phyloP scores from a whole-genome alignment of 2,888 invertebrate genomes.

The Himalopsyche japonica region DNA sequence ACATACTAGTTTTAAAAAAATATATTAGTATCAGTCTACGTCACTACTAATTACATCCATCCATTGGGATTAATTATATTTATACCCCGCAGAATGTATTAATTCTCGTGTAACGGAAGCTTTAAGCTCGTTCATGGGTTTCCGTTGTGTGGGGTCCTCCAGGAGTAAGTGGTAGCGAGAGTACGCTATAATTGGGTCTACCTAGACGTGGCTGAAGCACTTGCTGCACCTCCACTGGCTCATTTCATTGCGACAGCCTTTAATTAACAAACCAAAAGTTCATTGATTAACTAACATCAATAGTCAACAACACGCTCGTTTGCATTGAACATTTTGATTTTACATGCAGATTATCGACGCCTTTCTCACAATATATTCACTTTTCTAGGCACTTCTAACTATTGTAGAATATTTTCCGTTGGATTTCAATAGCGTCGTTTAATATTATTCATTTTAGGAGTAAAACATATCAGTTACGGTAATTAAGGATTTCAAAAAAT shows the following conservation, averaged over 20 bases:
- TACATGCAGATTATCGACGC: not conserved
- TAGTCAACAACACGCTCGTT: not conserved
- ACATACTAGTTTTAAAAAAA: too few relatives aligned
- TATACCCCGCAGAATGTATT: not conserved
- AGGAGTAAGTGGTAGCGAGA: not conserved
- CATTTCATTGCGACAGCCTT: conserved; percentile 1
- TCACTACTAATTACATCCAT: too few relatives aligned
- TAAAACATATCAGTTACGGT: too few relatives aligned
- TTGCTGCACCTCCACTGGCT: not conserved
- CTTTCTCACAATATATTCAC: not conserved
- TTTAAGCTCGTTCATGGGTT: not conserved
- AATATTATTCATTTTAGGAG: too few relatives aligned
- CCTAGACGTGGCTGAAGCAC: not conserved
- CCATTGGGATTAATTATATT: too few relatives aligned
- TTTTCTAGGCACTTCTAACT: not conserved
- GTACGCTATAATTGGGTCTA: conserved; percentile 26
- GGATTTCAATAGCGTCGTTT: too few relatives aligned
- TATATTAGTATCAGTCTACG: too few relatives aligned
- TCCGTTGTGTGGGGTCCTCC: not conserved
- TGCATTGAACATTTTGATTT: not conserved
- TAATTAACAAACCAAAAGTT: conserved; percentile 28
- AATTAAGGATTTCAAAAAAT: too few relatives aligned
- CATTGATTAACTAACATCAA: conserved; percentile 11
- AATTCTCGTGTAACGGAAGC: not conserved
- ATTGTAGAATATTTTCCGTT: too few relatives aligned